Evolutionary conservation across 2,113 vertebrate genomes (phyloP).

Genomic region (Fregetta grallaria): DNA sequence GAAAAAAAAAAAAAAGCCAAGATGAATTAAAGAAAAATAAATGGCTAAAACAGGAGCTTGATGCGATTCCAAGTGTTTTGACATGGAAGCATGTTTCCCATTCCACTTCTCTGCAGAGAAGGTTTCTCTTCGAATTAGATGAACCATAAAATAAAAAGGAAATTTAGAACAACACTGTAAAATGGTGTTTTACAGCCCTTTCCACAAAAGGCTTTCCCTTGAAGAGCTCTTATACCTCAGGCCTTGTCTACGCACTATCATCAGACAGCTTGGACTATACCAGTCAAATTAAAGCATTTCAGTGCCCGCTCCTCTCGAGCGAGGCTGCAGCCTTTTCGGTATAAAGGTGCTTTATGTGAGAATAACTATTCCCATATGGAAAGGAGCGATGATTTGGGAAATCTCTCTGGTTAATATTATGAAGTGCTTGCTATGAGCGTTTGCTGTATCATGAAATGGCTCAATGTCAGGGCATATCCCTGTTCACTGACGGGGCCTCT

Average conservation of each 20-base stretch:
- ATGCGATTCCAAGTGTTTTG: neutral
- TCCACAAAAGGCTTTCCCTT: neutral
- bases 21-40: neutral
- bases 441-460: neutral
- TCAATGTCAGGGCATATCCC: neutral
- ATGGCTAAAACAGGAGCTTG: constrained; percentile 27
- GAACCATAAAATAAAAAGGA: constrained; percentile 47
- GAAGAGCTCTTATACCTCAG: neutral
- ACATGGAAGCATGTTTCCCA: constrained; percentile 27
- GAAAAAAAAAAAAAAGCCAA: neutral
- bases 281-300: neutral
- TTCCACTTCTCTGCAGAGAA: neutral
- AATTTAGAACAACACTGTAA: constrained; percentile 44
- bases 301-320: neutral
- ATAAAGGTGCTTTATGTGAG: neutral
- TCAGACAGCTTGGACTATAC: neutral
- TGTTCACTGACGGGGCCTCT: fast-evolving
- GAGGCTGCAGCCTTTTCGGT: neutral
- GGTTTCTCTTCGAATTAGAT: constrained; percentile 16
- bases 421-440: neutral
- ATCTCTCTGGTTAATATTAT: neutral
- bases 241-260: neutral
- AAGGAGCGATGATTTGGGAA: neutral
- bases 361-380: constrained; percentile 3
- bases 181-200: neutral